Base-by-base conservation (phyloP, 2,113 vertebrate species). In the Tragulus kanchil region DNA sequence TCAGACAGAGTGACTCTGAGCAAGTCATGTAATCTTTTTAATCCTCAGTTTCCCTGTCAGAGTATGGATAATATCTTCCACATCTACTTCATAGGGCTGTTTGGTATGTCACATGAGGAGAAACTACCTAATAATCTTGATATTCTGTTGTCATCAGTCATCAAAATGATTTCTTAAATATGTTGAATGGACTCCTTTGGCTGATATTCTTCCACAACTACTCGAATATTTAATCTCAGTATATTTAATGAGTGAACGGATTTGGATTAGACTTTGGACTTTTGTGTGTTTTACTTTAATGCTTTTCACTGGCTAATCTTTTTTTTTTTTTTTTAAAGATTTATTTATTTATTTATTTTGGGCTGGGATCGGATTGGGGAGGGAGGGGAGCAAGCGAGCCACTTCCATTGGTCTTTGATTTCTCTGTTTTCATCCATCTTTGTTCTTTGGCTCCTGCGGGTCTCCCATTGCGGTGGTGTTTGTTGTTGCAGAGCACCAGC, bases 251-350 rank as follows among this genome's bases (percentile, higher is more conserved):
- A 5, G 0, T 85, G 21, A 26, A 86, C 31, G 88, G 58, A 78
- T 93, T 89, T 36, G 48, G 31, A 75, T 89, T 91, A 89, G n/a
- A 75, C 16, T 69, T 84, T 81, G 45, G 36, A 75, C 23, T 83
- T 61, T 73, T 81, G 10, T 65, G 75, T 73, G 31, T 42, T 48
- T 82, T 95, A 82, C 73, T 94, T 96, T 95, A 89, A 61, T 65
- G 36, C 8, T 65, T 87, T 91, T 87, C 6, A 59, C 4, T 67
- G 67, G 58, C 12, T 58, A 79, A 58, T 84, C 2, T 36, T 36
- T 36, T 36, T 36, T 36, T 36, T 36, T 36, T 36, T 36, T 36
- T 36, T 36, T 36, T 36, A 36, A 36, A 36, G 36, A 36, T 36
- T 36, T 36, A 36, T 36, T 36, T 36, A 36, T 36, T 36, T 36